Evolutionary conservation across 92 coral and sea anemone genomes (phyloP), one percentile per base, ranked within the genome.

Genomic region (Meandrina meandrites): DNA sequence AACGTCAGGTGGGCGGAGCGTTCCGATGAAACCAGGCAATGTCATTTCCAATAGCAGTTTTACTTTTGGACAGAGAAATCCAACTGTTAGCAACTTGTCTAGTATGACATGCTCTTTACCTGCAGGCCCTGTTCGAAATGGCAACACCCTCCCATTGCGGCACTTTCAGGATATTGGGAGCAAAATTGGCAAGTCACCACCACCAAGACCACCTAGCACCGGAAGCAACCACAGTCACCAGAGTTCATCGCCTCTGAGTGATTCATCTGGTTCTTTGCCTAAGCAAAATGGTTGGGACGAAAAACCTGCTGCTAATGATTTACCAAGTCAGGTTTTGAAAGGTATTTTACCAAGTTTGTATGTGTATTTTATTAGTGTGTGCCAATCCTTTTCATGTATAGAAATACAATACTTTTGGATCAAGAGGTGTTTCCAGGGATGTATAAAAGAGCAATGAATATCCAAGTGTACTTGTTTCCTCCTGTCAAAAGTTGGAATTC

Each of bases 131-230:
- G 27, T 79, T 56, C 82, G 86, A 74, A 89, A 91, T 45, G 94
- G 94, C 45, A 86, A 48, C 67, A 88, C 94, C 32, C 83, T 91
- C 31, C 94, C 94, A 3, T 40, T 91, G 54, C 84, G 91, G 17
- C 94, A 91, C 22, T 91, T 91, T 67, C 94, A 91, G 45, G 91
- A 91, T 36, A 79, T 88, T 24, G 58, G 86, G 16, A 88, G 81
- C 28, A 90, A 83, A 75, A 86, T 92, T 57, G 92, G 86, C 13
- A 89, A 88, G 34, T 91, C 94, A 0, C 91, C 98, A 0, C 98
- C 98, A 3, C 89, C 93, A 18, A 51, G 94, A 53, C 93, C 96
- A n/a, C 66, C 86, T 10, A 91, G 96, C 71, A 87, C 79, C 27
- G 93, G 93, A 14, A 92, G 87, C 31, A 91, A 51, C 58, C 64